Evolutionary conservation across 2,888 invertebrate species (phyloP).

Genomic region (Lamproptera curius): DNA sequence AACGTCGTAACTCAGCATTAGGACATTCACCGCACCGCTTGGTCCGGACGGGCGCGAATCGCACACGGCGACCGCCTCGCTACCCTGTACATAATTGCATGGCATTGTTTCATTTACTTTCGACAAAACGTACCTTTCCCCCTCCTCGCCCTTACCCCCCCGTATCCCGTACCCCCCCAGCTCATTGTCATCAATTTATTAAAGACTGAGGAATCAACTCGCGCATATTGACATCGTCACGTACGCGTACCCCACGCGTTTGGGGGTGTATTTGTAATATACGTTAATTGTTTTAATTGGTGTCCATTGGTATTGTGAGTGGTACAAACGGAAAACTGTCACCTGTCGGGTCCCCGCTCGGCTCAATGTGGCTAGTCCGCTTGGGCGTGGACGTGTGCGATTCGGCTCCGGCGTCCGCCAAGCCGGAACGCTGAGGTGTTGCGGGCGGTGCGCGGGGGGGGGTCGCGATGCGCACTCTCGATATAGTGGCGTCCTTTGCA

Average conservation of each 20-base stretch:
- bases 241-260: conserved; percentile 60
- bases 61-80: conserved; percentile 25
- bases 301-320: conserved; percentile 40
- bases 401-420: conserved; percentile 19
- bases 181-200: conserved; percentile 77
- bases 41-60: conserved; percentile 30
- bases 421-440: background rate
- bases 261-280: conserved; percentile 62
- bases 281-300: conserved; percentile 42
- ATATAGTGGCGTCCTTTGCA: background rate
- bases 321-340: conserved; percentile 24
- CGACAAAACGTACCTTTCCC: too few relatives aligned
- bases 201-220: conserved; percentile 77
- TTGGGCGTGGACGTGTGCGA: conserved; percentile 38
- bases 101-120: conserved; percentile 73
- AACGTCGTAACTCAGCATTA: conserved; percentile 63
- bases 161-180: too few relatives aligned
- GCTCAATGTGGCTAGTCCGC: conserved; percentile 44
- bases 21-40: conserved; percentile 45
- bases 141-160: too few relatives aligned
- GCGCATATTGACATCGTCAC: conserved; percentile 75
- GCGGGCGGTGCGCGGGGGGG: conserved; percentile 1
- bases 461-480: background rate
- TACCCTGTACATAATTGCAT: conserved; percentile 72
- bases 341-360: conserved; percentile 39